phyloP scores from a whole-genome alignment of 2,113 vertebrate species.

The Eulemur rufifrons region DNA sequence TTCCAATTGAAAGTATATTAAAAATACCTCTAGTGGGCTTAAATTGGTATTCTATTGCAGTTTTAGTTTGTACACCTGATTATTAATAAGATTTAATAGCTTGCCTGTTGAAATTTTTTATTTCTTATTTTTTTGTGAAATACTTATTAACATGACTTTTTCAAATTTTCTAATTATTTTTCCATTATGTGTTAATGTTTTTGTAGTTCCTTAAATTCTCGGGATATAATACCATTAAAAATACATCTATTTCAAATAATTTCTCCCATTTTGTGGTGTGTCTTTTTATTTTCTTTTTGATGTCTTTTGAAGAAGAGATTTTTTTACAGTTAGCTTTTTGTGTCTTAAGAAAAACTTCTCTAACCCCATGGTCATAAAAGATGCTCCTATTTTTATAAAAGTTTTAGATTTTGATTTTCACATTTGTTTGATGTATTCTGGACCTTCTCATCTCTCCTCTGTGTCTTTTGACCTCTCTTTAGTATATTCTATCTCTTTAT shows the following conservation, averaged over 20 bases:
- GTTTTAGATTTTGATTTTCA: conserved; percentile 15
- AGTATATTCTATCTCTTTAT: not conserved
- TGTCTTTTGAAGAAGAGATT: not conserved
- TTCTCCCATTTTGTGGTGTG: not conserved
- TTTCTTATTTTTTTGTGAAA: not conserved
- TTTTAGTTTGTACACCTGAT: not conserved
- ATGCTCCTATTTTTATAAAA: not conserved
- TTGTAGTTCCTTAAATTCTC: not conserved
- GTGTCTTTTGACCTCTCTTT: not conserved
- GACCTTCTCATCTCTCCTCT: not conserved
- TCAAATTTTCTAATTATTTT: not conserved
- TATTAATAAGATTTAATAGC: not conserved
- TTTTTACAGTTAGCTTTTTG: not conserved
- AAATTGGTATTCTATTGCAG: not conserved
- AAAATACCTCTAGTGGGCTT: not conserved
- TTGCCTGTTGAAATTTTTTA: not conserved
- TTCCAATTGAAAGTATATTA: not conserved
- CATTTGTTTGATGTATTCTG: not conserved
- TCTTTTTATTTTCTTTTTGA: conserved; percentile 35
- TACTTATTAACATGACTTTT: not conserved
- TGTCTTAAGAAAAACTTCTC: not conserved
- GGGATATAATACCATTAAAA: not conserved
- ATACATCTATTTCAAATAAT: not conserved
- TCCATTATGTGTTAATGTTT: not conserved
- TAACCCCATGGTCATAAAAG: not conserved